phyloP scores from a whole-genome alignment of 2,113 vertebrate species.

The Agapornis roseicollis region DNA sequence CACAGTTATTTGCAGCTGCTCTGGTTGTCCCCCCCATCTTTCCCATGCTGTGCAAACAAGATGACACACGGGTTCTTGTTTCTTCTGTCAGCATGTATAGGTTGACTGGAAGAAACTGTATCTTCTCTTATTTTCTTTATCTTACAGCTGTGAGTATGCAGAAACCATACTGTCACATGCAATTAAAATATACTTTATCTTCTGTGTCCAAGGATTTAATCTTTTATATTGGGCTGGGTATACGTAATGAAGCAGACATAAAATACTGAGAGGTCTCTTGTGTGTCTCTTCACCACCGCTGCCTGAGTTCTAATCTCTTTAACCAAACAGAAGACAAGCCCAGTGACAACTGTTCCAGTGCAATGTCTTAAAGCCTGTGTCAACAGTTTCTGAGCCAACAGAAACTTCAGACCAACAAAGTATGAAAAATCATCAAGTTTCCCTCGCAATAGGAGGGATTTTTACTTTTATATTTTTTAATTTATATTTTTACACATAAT shows the following conservation, averaged over 20 bases:
- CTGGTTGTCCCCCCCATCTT: background rate
- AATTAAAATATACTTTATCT: background rate
- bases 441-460: background rate
- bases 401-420: background rate
- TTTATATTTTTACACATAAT: background rate
- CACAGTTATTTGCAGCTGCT: conserved; percentile 40
- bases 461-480: background rate
- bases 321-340: background rate
- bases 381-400: background rate
- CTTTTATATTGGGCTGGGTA: background rate
- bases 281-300: background rate
- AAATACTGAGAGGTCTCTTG: background rate
- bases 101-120: background rate
- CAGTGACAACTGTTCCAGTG: background rate
- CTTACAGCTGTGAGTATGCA: background rate
- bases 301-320: background rate
- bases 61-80: background rate
- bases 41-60: conserved; percentile 17
- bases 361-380: background rate
- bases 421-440: background rate
- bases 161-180: background rate
- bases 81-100: background rate
- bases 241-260: background rate
- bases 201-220: background rate
- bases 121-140: background rate